Percentiles rank a stretch among this genome's conserved stretches.
Evolutionary conservation across 2,888 invertebrate species (phyloP).

Genomic region (Polyommatus icarus): DNA sequence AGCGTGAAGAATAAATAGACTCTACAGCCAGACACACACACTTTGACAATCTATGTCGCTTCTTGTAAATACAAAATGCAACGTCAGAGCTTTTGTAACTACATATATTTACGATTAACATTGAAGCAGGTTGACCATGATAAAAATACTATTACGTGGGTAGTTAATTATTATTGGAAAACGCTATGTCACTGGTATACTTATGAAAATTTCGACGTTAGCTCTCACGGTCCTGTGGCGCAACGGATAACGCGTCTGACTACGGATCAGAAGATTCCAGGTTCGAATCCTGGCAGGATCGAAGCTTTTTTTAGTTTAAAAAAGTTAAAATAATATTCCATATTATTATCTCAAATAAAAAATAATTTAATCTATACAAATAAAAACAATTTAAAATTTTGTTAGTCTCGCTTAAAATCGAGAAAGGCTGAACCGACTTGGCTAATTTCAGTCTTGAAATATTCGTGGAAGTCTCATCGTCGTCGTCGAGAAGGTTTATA

Average conservation of each 20-base stretch:
- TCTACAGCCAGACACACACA: too few relatives aligned
- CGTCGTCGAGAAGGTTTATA: too few relatives aligned
- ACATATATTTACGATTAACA: background rate
- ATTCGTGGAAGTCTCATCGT: too few relatives aligned
- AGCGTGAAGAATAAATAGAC: background rate
- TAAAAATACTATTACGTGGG: background rate
- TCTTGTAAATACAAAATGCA: too few relatives aligned
- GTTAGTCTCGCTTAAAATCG: too few relatives aligned
- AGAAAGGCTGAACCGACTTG: too few relatives aligned
- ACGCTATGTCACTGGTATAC: background rate
- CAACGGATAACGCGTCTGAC: constrained; percentile 86
- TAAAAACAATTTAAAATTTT: too few relatives aligned
- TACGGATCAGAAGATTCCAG: constrained; percentile 86
- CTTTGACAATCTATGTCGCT: too few relatives aligned
- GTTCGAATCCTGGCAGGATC: constrained; percentile 84
- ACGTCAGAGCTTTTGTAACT: too few relatives aligned
- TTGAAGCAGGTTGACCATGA: background rate
- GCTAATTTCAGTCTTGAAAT: too few relatives aligned
- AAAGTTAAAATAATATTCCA: background rate
- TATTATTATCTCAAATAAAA: too few relatives aligned
- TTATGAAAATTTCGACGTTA: background rate
- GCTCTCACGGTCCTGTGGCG: constrained; percentile 72
- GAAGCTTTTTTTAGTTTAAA: constrained; percentile 40
- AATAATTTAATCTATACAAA: too few relatives aligned
- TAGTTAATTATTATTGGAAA: background rate